Base-by-base conservation (phyloP, 2,888 invertebrate species). In the Cataglyphis rosenhaueri region DNA sequence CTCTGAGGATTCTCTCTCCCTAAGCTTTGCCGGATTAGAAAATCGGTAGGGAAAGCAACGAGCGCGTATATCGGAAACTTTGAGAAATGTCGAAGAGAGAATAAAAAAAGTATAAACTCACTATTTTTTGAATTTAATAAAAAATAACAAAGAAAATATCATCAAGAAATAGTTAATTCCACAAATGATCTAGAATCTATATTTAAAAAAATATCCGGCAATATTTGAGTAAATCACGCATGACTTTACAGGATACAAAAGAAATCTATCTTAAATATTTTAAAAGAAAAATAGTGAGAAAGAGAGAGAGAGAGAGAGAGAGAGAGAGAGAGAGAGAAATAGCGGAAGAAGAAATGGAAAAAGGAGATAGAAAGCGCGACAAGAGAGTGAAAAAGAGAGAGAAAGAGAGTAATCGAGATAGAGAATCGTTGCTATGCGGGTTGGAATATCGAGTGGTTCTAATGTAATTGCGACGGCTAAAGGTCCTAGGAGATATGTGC, bases 391-490 rank as follows among this genome's bases (percentile, higher is more conserved):
- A 1, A 25, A 25, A 1, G 44, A n/a, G 55, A 21, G 35, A 55
- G 71, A 57, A 70, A 38, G 79, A 41, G 55, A 52, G 64, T 32
- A 38, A 71, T 59, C 44, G 75, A 48, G 62, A 25, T 61, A 61
- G 73, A 79, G 52, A 64, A 82, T 86, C 79, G 83, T 85, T 85
- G 65, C 61, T 35, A 84, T 79, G 81, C 83, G 62, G 68, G 44
- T 15, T 44, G 71, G 78, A 78, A 83, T 81, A 84, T 76, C 81
- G 83, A 78, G 74, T 81, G 65, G 57, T 55, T 74, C 78, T 84
- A 82, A 81, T 75, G 82, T 83, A 87, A 87, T 87, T 85, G 81
- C 73, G 62, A 70, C 48, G 74, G 74, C 81, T 70, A 76, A 85
- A 85, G 78, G 65, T 76, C 78, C 55, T 64, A 32, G 44, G 48